Conservation (phyloP, 35 echinoderm and acorn worm genomes). For the Ophioderma brevispina region DNA sequence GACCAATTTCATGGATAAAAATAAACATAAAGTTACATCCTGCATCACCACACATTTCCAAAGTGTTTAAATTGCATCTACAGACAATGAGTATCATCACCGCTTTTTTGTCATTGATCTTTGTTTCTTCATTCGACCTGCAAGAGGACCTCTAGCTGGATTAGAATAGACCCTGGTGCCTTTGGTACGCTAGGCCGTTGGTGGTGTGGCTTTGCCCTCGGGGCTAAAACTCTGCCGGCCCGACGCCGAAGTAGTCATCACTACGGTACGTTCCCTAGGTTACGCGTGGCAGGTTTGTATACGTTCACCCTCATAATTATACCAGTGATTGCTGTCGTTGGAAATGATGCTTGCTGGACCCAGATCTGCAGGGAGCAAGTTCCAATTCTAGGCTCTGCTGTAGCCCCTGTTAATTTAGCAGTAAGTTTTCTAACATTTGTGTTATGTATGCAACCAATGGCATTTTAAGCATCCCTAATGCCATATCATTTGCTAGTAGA, state of each 20-base stretch:
- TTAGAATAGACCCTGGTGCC: slow-evolving; percentile 96
- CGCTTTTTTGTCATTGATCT: too few relatives aligned
- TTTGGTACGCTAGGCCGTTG: slow-evolving; percentile 96
- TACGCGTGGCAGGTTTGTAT: slow-evolving; percentile 96
- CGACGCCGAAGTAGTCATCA: slow-evolving; percentile 87
- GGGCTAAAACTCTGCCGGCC: slow-evolving; percentile 90
- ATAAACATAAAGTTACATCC: too few relatives aligned
- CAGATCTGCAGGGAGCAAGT: slow-evolving; percentile 91
- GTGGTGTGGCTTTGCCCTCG: slow-evolving; percentile 89
- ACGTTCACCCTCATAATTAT: slow-evolving; percentile 80
- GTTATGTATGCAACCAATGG: too few relatives aligned
- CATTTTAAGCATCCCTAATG: too few relatives aligned
- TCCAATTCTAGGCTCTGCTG: slow-evolving; percentile 72
- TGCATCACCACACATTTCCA: too few relatives aligned
- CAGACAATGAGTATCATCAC: too few relatives aligned
- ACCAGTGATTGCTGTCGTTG: slow-evolving; percentile 90
- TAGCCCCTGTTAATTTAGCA: slow-evolving; percentile 79
- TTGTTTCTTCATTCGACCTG: too few relatives aligned
- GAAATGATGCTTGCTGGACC: slow-evolving; percentile 95
- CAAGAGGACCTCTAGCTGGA: slow-evolving; percentile 87
- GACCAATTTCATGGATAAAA: too few relatives aligned
- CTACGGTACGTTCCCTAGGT: slow-evolving; percentile 85
- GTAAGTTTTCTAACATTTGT: too few relatives aligned
- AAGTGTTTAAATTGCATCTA: too few relatives aligned
- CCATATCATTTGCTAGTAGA: too few relatives aligned